Percentiles rank a stretch among this genome's conserved stretches.
Evolutionary conservation across 2,888 invertebrate genomes (phyloP).

Genomic region (Frankliniella fusca): DNA sequence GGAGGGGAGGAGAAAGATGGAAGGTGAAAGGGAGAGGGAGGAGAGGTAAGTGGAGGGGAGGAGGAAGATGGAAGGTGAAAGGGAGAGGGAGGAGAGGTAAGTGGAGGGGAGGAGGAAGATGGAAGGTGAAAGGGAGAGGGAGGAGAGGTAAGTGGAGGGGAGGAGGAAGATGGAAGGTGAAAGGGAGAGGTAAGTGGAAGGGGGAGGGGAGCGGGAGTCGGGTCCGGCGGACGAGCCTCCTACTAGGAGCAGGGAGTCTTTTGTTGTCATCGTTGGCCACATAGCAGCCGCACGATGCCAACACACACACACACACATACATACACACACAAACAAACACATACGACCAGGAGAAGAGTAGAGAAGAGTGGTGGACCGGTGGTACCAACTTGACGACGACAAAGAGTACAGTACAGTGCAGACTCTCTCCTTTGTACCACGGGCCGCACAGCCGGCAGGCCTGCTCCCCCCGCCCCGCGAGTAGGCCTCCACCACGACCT

Average conservation of each 20-base stretch:
- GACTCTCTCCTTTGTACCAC: no score
- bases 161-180: background rate
- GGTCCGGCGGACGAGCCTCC: background rate
- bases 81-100: background rate
- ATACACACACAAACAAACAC: background rate
- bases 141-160: background rate
- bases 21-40: background rate
- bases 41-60: background rate
- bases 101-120: background rate
- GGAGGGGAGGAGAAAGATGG: background rate
- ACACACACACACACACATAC: background rate
- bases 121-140: background rate
- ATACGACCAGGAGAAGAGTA: no score
- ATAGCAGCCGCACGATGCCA: background rate
- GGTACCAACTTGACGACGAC: constrained; percentile 5
- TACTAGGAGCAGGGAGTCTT: background rate
- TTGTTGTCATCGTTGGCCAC: constrained; percentile 1
- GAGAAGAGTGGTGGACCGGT: background rate
- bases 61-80: background rate
- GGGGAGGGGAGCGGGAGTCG: background rate
- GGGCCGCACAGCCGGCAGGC: no score
- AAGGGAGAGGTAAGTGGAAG: background rate
- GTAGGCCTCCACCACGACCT: no score
- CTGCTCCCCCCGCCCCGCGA: no score
- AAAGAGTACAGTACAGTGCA: background rate